Percentiles rank a stretch among this genome's conserved stretches.
These are phyloP conservation scores for Drosophila lini DNA, from an alignment of 1,140 invertebrate species.

Conservation along the genomic window DNA sequence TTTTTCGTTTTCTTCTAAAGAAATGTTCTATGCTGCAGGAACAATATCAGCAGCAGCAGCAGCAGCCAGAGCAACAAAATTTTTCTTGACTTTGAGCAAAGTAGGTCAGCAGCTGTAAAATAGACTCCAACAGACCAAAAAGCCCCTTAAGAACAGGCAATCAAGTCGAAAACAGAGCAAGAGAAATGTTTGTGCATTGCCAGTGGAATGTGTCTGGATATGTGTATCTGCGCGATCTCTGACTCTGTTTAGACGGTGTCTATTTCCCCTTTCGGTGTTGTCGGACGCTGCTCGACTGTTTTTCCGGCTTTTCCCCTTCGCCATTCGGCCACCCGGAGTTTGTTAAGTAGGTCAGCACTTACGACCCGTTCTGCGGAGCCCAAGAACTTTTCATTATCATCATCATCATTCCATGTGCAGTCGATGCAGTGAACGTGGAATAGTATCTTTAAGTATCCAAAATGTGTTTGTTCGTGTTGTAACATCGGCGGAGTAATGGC, in stretches of 20 bases:
- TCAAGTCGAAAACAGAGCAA: constrained; percentile 48
- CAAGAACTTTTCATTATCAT: constrained; percentile 60
- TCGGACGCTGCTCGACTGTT: background rate
- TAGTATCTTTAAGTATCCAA: constrained; percentile 26
- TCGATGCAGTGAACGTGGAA: constrained; percentile 13
- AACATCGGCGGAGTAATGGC: constrained; percentile 31
- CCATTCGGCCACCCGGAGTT: constrained; percentile 32
- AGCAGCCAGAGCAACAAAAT: constrained; percentile 28
- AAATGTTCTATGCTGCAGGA: constrained; percentile 58
- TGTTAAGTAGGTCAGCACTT: constrained; percentile 60
- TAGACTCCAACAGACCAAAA: constrained; percentile 56
- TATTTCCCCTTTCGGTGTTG: constrained; percentile 49
- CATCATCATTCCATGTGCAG: constrained; percentile 37
- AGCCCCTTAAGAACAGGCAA: constrained; percentile 38
- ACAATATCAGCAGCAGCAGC: constrained; percentile 3
- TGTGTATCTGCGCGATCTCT: constrained; percentile 42
- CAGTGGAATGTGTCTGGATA: constrained; percentile 42
- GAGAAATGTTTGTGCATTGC: constrained; percentile 54
- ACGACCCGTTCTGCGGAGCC: constrained; percentile 7
- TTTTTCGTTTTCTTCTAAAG: constrained; percentile 37
- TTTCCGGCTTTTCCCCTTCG: constrained; percentile 12
- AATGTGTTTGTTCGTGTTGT: constrained; percentile 13
- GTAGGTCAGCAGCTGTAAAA: constrained; percentile 81
- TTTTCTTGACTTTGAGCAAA: constrained; percentile 77
- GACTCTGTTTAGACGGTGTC: constrained; percentile 57